A percentile compares a stretch with the other conserved stretches of the same genome.
Evolutionary conservation across 92 coral and sea anemone genomes (phyloP).

Genomic region (Epizoanthus ramosus): DNA sequence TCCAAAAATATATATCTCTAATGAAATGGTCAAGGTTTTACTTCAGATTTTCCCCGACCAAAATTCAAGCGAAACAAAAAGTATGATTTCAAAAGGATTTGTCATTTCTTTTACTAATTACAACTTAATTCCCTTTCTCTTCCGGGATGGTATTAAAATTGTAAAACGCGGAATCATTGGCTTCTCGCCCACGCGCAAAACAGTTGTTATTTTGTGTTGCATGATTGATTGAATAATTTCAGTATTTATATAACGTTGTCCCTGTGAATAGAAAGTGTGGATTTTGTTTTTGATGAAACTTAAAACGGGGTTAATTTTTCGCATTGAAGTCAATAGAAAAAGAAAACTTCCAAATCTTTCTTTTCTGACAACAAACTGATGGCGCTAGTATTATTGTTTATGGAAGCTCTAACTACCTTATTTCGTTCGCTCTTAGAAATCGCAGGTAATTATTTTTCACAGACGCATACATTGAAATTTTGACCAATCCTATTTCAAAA

Average conservation of each 20-base stretch:
- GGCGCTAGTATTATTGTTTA: too few relatives aligned
- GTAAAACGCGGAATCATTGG: not conserved
- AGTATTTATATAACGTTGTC: not conserved
- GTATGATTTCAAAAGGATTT: not conserved
- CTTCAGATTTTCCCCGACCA: not conserved
- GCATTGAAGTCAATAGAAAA: too few relatives aligned
- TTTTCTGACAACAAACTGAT: too few relatives aligned
- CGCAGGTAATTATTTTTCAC: too few relatives aligned
- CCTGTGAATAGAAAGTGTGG: not conserved
- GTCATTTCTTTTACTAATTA: not conserved
- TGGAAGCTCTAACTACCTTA: too few relatives aligned
- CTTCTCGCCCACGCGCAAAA: not conserved
- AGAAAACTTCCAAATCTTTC: too few relatives aligned
- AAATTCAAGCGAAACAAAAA: conserved; percentile 9
- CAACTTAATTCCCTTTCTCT: not conserved
- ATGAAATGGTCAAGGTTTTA: conserved; percentile 20
- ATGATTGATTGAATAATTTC: not conserved
- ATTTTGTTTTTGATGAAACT: not conserved
- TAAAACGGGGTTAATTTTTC: too few relatives aligned
- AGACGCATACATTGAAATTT: too few relatives aligned
- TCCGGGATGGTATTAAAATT: not conserved
- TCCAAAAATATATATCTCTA: not conserved
- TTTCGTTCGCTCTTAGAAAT: too few relatives aligned
- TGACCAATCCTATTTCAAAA: too few relatives aligned
- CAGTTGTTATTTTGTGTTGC: too few relatives aligned